Evolutionary conservation across 2,113 vertebrate species (phyloP).

Genomic region (Sterna hirundo): DNA sequence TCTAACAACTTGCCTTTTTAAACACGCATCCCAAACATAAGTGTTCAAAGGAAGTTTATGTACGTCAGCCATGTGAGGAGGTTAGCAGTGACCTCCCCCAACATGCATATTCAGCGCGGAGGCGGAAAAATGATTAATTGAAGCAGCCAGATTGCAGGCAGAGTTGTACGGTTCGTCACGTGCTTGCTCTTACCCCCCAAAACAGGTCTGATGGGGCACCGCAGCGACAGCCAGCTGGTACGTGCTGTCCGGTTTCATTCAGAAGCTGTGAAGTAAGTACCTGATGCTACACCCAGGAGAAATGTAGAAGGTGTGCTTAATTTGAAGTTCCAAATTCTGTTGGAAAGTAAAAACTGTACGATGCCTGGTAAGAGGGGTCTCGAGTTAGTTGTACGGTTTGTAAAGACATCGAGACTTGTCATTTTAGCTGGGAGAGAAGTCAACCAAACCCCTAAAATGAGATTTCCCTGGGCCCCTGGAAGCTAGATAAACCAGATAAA

Average conservation of each 20-base stretch:
- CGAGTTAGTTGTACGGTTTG: accelerated
- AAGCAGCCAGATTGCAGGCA: constrained; percentile 12
- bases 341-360: not conserved
- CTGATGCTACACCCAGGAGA: accelerated
- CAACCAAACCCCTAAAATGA: not conserved
- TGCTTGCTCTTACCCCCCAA: not conserved
- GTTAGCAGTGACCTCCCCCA: not conserved
- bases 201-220: not conserved
- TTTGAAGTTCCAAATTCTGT: not conserved
- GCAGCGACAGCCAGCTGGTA: not conserved
- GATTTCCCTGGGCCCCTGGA: not conserved
- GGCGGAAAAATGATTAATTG: constrained; percentile 5
- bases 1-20: not conserved
- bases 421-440: not conserved
- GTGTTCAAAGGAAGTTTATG: not conserved
- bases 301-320: not conserved
- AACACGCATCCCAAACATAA: accelerated
- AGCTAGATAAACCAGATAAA: constrained; percentile 6
- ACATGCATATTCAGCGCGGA: not conserved
- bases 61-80: not conserved
- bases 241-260: not conserved
- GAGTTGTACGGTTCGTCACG: not conserved
- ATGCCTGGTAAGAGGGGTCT: not conserved
- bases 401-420: not conserved
- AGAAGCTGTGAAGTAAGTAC: not conserved